Base-by-base conservation (phyloP, 2,888 invertebrate species). In the Cryptus armator region DNA sequence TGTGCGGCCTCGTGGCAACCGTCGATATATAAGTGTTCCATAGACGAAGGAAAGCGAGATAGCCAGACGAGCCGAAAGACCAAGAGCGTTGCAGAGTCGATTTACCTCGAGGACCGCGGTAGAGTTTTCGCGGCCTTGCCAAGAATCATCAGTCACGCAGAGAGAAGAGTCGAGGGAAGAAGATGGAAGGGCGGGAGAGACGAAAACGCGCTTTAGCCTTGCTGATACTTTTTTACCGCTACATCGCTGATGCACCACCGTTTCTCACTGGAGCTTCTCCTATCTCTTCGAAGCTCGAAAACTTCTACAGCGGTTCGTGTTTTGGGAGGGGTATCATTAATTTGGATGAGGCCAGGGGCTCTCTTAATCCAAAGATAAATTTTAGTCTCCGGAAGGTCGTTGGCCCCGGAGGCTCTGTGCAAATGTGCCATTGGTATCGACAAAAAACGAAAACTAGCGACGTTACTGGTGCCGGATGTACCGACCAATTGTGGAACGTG, bases 91-190 rank as follows among this genome's bases (percentile, higher is more conserved):
- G 71, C 78, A 24, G 77, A 74, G 72, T 72, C 81, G 78, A 84
- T 72, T 81, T 81, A 78, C 68, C 74, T 64, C 78, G 74, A 56
- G 66, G 51, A 72, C 74, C 74, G 51, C 64, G 68, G 72, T 62
- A 62, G 77, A 59, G 59, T 59, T 84, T 81, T 51, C 53, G 72
- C 81, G 44, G 68, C 44, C 67, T 76, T 81, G 84, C 84, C 84
- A 84, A 81, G 81, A 78, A 64, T 84, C 84, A 84, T 84, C 81
- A 78, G 81, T 84, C 84, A 84, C 81, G 68, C 37, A 68, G 78
- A 70, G 37, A 78, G 68, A 74, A 77, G 64, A 76, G 59, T 48
- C 24, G 76, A 80, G 75, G 59, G 76, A 80, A 53, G 77, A 56
- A 71, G 76, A 85, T 66, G 19, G 68, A 80, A 83, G 68, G 37